Base-by-base conservation (phyloP, 1,140 invertebrate species). In the Cotesia glomerata region DNA sequence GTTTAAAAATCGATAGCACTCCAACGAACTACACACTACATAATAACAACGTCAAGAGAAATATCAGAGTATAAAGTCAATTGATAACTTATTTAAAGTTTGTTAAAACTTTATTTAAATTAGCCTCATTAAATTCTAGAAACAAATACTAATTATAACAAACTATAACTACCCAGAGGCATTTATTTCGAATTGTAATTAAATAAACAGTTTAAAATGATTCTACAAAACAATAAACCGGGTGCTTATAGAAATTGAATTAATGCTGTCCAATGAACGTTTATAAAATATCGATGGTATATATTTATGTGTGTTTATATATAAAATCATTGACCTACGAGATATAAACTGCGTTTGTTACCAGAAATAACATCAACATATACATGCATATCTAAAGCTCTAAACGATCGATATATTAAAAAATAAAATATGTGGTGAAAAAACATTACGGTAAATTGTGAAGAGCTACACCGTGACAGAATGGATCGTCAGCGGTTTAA, bases 1-100 rank as follows among this genome's bases (percentile, higher is more conserved):
- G 78, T 85, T 84, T 85, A 83, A 84, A 84, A 85, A 85, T 85
- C 83, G 83, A 84, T 85, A 85, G 79, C 79, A 79, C 74, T 58
- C 59, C 36, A 64, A 77, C 80, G 67, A 69, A 45, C 32, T 45
- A 34, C 9, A 36, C 62, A 61, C 35, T 26, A 58, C 36, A 11
- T 13, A 26, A 49, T 26, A 61, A 32, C 16, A 51, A 54, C 66
- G 26, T 58, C 56, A 58, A 58, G 26, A 18, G 56, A 58, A 58
- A 58, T 58, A 58, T 58, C 16, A 58, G 18, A 18, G 14, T 26
- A 58, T 36, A 14, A 36, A 66, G 18, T 35, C 45, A 14, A 66
- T 66, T 62, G 59, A 39, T 62, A 39, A 62, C 32, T 62, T 62
- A 62, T 62, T 45, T 9, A 64, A 64, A 64, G 14, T 62, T 36